A percentile compares a stretch with the other conserved stretches of the same genome.
phyloP scores from a whole-genome alignment of 2,113 vertebrate species.

The Boulengeromyrus knoepffleri region DNA sequence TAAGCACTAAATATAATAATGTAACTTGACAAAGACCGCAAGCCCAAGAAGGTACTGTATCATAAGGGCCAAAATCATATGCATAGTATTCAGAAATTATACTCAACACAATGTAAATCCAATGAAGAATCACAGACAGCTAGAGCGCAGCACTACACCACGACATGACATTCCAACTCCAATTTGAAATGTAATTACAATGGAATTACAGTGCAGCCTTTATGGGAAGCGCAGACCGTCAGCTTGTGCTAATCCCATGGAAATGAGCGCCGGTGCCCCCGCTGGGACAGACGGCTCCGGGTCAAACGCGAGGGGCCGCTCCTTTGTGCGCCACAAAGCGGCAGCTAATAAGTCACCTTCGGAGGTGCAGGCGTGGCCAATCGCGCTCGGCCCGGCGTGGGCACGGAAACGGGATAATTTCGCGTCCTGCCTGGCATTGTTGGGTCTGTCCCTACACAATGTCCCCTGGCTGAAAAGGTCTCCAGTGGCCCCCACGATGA shows the following conservation, averaged over 20 bases:
- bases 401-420: neutral
- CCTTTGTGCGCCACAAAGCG: neutral
- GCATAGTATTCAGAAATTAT: neutral
- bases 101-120: neutral
- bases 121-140: neutral
- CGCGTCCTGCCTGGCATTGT: neutral
- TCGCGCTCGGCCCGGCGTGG: neutral
- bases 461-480: constrained; percentile 44
- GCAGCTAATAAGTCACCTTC: neutral
- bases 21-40: neutral
- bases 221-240: neutral
- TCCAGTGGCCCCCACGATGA: neutral
- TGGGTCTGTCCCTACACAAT: constrained; percentile 30
- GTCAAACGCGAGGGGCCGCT: neutral
- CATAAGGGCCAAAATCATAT: neutral
- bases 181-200: neutral
- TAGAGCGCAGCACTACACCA: neutral
- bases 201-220: neutral
- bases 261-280: neutral
- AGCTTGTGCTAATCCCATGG: neutral
- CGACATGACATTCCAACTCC: neutral
- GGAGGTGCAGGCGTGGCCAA: neutral
- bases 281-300: neutral
- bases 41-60: neutral
- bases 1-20: neutral